phyloP scores from a whole-genome alignment of 2,888 invertebrate genomes.

The Globia sparganii region DNA sequence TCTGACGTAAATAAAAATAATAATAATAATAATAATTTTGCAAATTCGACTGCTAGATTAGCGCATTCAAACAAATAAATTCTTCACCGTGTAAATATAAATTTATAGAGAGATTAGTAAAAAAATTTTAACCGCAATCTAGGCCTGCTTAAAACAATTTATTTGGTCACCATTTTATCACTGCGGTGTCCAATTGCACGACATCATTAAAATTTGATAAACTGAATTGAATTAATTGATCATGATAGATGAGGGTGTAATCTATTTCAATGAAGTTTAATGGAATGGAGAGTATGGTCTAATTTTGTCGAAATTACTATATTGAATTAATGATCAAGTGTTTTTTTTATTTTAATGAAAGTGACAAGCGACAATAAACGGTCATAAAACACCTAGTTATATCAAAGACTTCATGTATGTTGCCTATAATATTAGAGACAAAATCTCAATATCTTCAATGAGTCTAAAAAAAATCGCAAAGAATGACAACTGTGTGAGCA shows the following conservation, averaged over 20 bases:
- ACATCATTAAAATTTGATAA: not conserved
- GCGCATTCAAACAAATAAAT: no score
- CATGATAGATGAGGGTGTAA: not conserved
- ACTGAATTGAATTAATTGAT: not conserved
- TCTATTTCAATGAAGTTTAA: not conserved
- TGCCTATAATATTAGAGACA: not conserved
- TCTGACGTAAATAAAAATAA: no score
- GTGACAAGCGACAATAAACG: no score
- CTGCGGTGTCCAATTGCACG: not conserved
- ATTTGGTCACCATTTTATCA: not conserved
- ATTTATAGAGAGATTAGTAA: no score
- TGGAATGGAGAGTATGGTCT: not conserved
- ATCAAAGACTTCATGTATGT: no score
- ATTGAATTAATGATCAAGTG: not conserved
- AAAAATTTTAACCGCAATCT: no score
- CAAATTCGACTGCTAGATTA: no score
- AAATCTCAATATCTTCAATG: not conserved
- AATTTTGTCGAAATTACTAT: not conserved
- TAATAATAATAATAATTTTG: no score
- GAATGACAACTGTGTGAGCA: no score
- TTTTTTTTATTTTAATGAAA: not conserved
- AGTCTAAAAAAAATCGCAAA: no score
- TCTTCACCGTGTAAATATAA: no score
- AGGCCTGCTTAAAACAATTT: not conserved
- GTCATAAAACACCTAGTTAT: no score